Base-by-base conservation (phyloP, 2,888 invertebrate species). In the Arrhopalites spinosus region DNA sequence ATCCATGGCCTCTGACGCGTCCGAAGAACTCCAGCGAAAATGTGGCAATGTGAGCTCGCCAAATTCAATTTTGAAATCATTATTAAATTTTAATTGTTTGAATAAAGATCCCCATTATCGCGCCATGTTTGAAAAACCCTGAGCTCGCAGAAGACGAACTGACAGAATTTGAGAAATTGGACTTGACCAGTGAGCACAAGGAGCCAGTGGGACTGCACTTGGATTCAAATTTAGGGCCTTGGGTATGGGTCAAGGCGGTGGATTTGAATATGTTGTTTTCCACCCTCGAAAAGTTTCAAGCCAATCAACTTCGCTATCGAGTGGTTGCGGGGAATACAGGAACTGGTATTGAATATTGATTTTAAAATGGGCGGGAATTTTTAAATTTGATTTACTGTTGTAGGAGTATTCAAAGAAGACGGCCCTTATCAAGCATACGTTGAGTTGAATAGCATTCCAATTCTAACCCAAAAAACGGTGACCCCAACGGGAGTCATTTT, bases 271-370 rank as follows among this genome's bases (percentile, higher is more conserved):
- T 70, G 11, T 36, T 77, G 0, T 78, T 79, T 43, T 69, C 56
- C 13, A 63, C 73, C 2, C 17, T 81, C 2, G 71, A 71, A 13
- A 66, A 63, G 13, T 75, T 78, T 8, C n/a, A 64, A n/a, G 68
- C 69, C 2, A 59, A 66, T 1, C 77, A 79, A 27, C 69, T 71
- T 47, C 77, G 70, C 30, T 91, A 90, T 82, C 87, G 89, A 81
- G 84, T 93, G 0, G 88, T 92, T 7, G 91, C 90, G 30, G 93
- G 93, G 36, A 92, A 93, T 59, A 59, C 25, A 23, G 11, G 5
- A 23, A 59, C 20, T 7, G 20, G 20, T 59, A 59, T 25, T 25
- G 13, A 59, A 7, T 23, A 11, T 23, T 11, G 11, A 23, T 23
- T 20, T 20, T 59, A 59, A 17, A 23, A 23, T 23, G 7, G 3